Percentiles rank a stretch among this genome's conserved stretches.
Evolutionary conservation across 2,797 vertebrate genomes (phyloP).

Genomic region (Lateolabrax maculatus): DNA sequence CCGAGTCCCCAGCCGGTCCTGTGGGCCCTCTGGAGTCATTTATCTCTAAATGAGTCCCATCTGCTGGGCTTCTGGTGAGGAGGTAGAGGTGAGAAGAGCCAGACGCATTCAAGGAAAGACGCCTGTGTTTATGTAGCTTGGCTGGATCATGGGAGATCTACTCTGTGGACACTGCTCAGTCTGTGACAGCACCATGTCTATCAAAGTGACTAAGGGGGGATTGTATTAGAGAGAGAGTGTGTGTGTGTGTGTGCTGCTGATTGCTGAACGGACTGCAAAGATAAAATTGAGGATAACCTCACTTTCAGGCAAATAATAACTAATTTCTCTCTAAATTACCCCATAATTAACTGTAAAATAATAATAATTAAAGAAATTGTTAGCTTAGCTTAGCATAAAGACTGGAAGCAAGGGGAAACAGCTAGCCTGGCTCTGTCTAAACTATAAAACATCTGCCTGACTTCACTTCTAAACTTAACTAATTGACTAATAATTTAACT

Average conservation of each 20-base stretch:
- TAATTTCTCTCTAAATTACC: neutral
- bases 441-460: neutral
- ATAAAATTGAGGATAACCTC: neutral
- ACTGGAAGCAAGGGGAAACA: neutral
- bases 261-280: neutral
- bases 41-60: constrained; percentile 84
- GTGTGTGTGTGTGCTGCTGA: neutral
- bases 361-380: too few species aligned
- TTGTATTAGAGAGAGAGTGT: neutral
- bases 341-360: neutral
- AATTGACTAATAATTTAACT: neutral
- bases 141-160: constrained; percentile 23
- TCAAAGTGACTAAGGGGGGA: neutral
- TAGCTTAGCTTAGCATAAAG: neutral
- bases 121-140: constrained; percentile 44
- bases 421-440: neutral
- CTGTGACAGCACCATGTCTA: constrained; percentile 14
- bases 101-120: constrained; percentile 41
- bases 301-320: neutral
- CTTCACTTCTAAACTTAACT: neutral
- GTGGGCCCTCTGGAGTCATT: constrained; percentile 68
- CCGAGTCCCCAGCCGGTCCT: constrained; percentile 61
- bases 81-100: constrained; percentile 43
- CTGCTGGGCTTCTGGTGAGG: constrained; percentile 69
- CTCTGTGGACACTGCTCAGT: constrained; percentile 21